Evolutionary conservation across 2,797 vertebrate species (phyloP), one percentile per base, ranked within the genome.

Genomic region (Pyrocephalus nanus): DNA sequence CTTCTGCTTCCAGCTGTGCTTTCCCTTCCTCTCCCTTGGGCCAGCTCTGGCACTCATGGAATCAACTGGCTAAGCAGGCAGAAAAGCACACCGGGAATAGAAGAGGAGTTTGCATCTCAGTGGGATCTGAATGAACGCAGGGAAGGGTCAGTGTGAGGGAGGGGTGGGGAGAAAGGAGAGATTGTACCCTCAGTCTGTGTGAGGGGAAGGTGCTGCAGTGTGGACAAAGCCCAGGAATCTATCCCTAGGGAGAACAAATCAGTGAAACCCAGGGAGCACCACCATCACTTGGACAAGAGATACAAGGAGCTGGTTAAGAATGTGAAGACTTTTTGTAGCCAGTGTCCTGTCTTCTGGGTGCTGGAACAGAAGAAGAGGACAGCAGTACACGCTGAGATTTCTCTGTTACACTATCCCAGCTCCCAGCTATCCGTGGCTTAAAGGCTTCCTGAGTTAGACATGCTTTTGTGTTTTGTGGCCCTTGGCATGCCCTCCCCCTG

Each of bases 1-100:
- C 70, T 80, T 34, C 80, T 86, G 48, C 61, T 94, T 60, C 87
- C 84, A 86, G 84, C 90, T 89, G 70, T 60, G 77, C 61, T 77
- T 86, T 92, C 73, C 55, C 51, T 76, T 80, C 73, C 80, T 92
- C 48, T 70, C 65, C 61, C 34, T 25, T 66, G 70, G 76, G 61
- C 87, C 84, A 80, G 69, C 77, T 66, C 80, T 92, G 84, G 89
- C 92, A 88, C 80, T 66, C 0, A 0, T 61, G 76, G 65, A 74
- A 70, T 75, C 55, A 43, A 16, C 47, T 47, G 2, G 4, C 71
- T 77, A 67, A 91, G 64, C 60, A 83, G 73, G 60, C 40, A 77
- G 69, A 36, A 88, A 64, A 66, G 29, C 40, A 86, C 73, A 66
- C 0, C 0, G 21, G 69, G 76, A 77, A 30, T 27, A 48, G 61